Base-by-base conservation (phyloP, 2,888 invertebrate genomes). In the Liopterus haemorrhoidalis region DNA sequence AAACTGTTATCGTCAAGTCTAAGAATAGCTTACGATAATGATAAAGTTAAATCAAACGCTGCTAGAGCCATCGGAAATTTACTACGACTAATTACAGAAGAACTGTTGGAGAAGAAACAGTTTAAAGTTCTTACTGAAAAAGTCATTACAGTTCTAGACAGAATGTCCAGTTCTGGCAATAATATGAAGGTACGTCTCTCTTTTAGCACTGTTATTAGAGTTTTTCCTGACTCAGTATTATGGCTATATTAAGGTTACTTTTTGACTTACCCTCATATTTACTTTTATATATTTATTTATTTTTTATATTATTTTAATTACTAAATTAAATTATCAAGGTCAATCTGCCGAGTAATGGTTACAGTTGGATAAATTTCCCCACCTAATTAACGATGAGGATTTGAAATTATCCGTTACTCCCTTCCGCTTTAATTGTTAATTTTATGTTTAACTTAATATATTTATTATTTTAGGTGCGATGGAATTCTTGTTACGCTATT, bases 401-500 rank as follows among this genome's bases (percentile, higher is more conserved):
- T 11, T 16, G 3, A 6, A 15, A 1, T 4, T 11, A n/a, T n/a
- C n/a, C n/a, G n/a, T n/a, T n/a, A n/a, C n/a, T n/a, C n/a, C n/a
- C n/a, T n/a, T n/a, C n/a, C n/a, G n/a, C n/a, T n/a, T 12, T 8
- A 8, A 37, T 31, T 19, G 33, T 25, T 4, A 9, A 22, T 2
- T 43, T 4, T 41, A 38, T 11, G 5, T 22, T 24, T 9, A 32
- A 35, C 12, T 12, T 37, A 37, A 33, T 32, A 19, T 14, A 45
- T 20, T 37, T 21, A 19, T 20, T 39, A 39, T 54, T 59, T 45
- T 47, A 73, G 72, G 77, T 90, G 24, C 76, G 89, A 40, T 93
- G 93, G 93, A 93, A 93, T 67, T 83, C 91, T 1, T 93, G 92
- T 64, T 86, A 91, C 63, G 90, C 91, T 1, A 68, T 91, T 44